Evolutionary conservation across 2,113 vertebrate genomes (phyloP).

Genomic region (Python bivittatus): DNA sequence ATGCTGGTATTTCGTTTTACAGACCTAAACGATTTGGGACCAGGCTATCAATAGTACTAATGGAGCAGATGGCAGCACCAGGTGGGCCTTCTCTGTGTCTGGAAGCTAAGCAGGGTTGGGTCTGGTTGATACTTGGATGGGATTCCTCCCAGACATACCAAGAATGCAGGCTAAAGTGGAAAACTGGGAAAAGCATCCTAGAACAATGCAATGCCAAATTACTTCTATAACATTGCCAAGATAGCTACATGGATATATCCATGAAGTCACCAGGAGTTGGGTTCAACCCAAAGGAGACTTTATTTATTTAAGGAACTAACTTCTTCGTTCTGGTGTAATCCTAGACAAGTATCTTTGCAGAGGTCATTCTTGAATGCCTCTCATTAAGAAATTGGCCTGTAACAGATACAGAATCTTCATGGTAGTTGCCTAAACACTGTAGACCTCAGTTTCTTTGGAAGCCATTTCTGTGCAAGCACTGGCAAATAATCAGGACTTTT

Average conservation of each 20-base stretch:
- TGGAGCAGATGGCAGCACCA: background rate
- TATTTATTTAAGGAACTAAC: background rate
- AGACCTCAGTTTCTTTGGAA: background rate
- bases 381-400: background rate
- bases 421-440: background rate
- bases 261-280: background rate
- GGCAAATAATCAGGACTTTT: background rate
- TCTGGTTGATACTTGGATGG: background rate
- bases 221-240: background rate
- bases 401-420: background rate
- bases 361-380: background rate
- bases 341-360: background rate
- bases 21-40: background rate
- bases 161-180: background rate
- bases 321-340: background rate
- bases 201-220: background rate
- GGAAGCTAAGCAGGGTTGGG: background rate
- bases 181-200: background rate
- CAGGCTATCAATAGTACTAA: background rate
- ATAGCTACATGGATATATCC: background rate
- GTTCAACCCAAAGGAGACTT: background rate
- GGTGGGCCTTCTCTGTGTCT: background rate
- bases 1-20: background rate
- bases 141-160: background rate
- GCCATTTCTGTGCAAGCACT: background rate